phyloP scores from a whole-genome alignment of 2,797 vertebrate species.

The Sylvilagus floridanus region DNA sequence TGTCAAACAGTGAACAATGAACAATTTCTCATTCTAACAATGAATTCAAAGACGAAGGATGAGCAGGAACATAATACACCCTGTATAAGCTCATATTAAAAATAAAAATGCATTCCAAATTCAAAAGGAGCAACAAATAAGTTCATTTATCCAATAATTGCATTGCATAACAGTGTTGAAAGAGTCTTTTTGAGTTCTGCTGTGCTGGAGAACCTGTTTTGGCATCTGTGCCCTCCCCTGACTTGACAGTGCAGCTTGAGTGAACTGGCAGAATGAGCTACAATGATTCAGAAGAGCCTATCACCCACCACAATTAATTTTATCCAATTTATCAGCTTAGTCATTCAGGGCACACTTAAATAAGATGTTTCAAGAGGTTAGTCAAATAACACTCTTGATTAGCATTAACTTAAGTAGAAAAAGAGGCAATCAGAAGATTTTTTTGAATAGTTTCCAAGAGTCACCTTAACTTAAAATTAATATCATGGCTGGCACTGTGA shows the following conservation, averaged over 20 bases:
- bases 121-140: slow-evolving; percentile 25
- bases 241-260: not conserved
- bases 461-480: not conserved
- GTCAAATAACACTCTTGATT: slow-evolving; percentile 69
- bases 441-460: slow-evolving; percentile 30
- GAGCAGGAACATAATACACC: not conserved
- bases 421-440: not conserved
- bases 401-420: not conserved
- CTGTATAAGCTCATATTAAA: not conserved
- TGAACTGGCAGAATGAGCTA: not conserved
- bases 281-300: not conserved
- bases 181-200: not conserved
- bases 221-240: not conserved
- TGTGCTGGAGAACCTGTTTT: not conserved
- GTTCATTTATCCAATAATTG: not conserved
- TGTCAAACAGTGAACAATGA: slow-evolving; percentile 4
- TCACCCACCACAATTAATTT: slow-evolving; percentile 53
- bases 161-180: not conserved
- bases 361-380: slow-evolving; percentile 65
- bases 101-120: not conserved
- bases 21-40: not conserved
- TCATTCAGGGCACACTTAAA: slow-evolving; percentile 59
- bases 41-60: slow-evolving; percentile 37
- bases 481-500: not conserved
- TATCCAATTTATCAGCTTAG: slow-evolving; percentile 45